A percentile compares a stretch with the other conserved stretches of the same genome.
Conservation (phyloP, 2,797 vertebrate species). For the Sebastes trivittatus region DNA sequence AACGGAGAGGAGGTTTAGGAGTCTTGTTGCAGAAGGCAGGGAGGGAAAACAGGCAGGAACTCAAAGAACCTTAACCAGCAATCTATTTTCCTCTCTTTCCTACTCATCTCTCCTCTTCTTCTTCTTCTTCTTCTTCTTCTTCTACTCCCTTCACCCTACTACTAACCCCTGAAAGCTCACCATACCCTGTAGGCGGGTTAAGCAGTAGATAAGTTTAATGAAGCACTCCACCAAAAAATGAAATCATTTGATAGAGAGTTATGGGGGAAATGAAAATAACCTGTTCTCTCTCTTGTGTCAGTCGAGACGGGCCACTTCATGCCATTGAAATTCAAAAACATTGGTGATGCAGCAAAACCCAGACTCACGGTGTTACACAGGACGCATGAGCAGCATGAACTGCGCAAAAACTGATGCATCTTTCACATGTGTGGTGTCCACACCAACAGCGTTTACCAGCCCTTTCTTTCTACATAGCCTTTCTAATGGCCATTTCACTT, state of each 20-base stretch:
- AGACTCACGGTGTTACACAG: not conserved
- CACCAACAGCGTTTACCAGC: too few species aligned
- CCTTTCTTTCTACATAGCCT: too few species aligned
- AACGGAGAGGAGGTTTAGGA: constrained; percentile 47
- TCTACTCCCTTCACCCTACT: constrained; percentile 39
- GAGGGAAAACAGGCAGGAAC: constrained; percentile 35
- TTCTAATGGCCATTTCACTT: too few species aligned
- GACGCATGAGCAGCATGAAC: too few species aligned
- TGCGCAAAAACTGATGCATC: too few species aligned
- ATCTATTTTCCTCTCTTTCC: constrained; percentile 21
- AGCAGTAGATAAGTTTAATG: constrained; percentile 48
- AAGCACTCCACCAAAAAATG: constrained; percentile 72
- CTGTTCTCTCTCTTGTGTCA: constrained; percentile 68
- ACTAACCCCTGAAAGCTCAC: constrained; percentile 61
- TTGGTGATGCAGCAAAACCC: not conserved
- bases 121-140: constrained; percentile 19
- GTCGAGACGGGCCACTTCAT: constrained; percentile 51
- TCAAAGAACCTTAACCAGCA: constrained; percentile 22
- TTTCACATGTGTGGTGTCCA: too few species aligned
- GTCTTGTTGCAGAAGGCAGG: constrained; percentile 33
- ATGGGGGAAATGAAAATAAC: constrained; percentile 47
- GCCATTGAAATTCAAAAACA: not conserved
- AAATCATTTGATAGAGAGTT: constrained; percentile 74
- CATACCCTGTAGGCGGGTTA: constrained; percentile 58
- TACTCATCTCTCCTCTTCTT: constrained; percentile 22